Percentiles rank a stretch among this genome's conserved stretches.
phyloP scores from a whole-genome alignment of 2,797 vertebrate genomes.

The Leptoclinus maculatus region DNA sequence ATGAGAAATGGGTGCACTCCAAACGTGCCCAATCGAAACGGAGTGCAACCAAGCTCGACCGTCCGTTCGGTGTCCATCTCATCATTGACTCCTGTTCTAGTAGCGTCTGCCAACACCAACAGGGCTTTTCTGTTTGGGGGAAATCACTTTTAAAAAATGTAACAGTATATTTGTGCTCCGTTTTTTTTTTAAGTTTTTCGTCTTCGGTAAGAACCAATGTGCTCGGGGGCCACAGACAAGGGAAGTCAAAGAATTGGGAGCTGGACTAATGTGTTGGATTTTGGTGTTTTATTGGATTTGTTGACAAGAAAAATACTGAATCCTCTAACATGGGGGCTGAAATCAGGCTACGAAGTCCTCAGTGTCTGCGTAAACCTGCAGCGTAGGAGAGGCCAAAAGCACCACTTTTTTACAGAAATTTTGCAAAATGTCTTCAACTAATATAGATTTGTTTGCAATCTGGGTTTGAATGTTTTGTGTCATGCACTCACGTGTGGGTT shows the following conservation, averaged over 20 bases:
- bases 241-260: neutral
- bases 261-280: neutral
- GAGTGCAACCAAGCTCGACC: neutral
- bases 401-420: neutral
- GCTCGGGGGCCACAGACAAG: neutral
- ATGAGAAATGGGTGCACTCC: neutral
- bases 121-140: neutral
- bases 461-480: constrained; percentile 20
- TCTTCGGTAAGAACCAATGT: neutral
- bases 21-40: neutral
- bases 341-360: neutral
- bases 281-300: neutral
- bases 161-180: neutral
- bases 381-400: neutral
- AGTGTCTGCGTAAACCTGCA: neutral
- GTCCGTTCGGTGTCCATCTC: too few relatives aligned
- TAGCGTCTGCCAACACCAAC: neutral
- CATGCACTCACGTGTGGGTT: neutral
- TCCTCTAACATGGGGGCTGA: neutral
- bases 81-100: neutral
- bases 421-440: neutral
- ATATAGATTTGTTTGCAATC: neutral
- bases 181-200: neutral
- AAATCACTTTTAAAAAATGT: neutral
- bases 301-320: neutral